A percentile compares a stretch with the other conserved stretches of the same genome.
Conservation (phyloP, 2,888 invertebrate genomes). For the Psylliodes chrysocephalus region DNA sequence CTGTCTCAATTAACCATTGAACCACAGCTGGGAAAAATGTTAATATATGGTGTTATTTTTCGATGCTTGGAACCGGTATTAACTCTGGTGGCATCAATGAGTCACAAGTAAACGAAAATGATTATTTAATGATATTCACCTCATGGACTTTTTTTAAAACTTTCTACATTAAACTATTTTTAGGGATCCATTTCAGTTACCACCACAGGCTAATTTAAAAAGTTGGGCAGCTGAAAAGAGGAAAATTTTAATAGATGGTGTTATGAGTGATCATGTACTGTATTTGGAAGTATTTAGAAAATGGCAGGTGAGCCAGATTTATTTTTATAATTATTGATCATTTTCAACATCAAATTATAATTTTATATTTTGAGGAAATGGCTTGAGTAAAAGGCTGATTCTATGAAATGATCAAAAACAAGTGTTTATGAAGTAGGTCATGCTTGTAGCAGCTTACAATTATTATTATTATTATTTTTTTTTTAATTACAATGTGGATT, state of each 20-base stretch:
- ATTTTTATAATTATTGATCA: background rate
- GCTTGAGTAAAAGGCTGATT: no score
- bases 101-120: conserved; percentile 70
- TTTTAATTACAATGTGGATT: no score
- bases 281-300: conserved; percentile 82
- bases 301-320: conserved; percentile 63
- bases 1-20: conserved; percentile 92
- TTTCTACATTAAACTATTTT: background rate
- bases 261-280: conserved; percentile 91
- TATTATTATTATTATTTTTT: no score
- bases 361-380: no score
- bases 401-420: no score
- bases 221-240: conserved; percentile 71
- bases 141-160: background rate
- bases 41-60: conserved; percentile 88
- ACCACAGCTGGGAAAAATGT: conserved; percentile 90
- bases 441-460: no score
- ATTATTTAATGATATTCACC: no score
- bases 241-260: conserved; percentile 77
- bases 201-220: conserved; percentile 74
- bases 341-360: no score
- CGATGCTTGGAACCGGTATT: conserved; percentile 93
- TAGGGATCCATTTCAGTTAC: conserved; percentile 82
- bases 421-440: no score
- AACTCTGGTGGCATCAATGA: conserved; percentile 88